phyloP scores from a whole-genome alignment of 2,888 invertebrate species.

The Thymelicus acteon region DNA sequence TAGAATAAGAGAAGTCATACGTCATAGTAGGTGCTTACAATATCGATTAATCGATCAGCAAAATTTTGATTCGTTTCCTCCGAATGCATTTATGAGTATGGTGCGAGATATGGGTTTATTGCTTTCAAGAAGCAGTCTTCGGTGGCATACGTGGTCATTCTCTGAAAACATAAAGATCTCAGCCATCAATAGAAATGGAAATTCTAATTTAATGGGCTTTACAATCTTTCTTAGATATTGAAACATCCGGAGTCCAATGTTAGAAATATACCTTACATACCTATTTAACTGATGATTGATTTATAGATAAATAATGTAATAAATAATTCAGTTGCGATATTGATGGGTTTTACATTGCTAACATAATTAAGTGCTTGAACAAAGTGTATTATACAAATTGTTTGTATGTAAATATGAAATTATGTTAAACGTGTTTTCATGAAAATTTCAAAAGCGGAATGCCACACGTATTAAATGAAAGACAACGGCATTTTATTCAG shows the following conservation, averaged over 20 bases:
- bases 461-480: slow-evolving; percentile 33
- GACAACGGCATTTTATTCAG: slow-evolving; percentile 42
- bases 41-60: slow-evolving; percentile 26
- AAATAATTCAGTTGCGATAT: too few relatives aligned
- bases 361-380: too few relatives aligned
- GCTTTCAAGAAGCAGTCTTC: slow-evolving; percentile 64
- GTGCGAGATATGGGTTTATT: slow-evolving; percentile 69
- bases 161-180: slow-evolving; percentile 59
- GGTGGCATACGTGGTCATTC: slow-evolving; percentile 51
- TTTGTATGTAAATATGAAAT: too few relatives aligned
- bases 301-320: too few relatives aligned
- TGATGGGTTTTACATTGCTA: too few relatives aligned
- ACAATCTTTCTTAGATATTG: too few relatives aligned
- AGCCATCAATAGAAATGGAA: slow-evolving; percentile 52
- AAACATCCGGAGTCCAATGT: too few relatives aligned
- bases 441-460: slow-evolving; percentile 23
- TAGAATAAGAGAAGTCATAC: neutral
- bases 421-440: slow-evolving; percentile 12
- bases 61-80: slow-evolving; percentile 22
- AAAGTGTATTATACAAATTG: too few relatives aligned
- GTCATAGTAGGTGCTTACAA: neutral
- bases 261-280: too few relatives aligned
- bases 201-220: slow-evolving; percentile 38
- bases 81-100: slow-evolving; percentile 39
- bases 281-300: too few relatives aligned